Evolutionary conservation across 2,113 vertebrate species (phyloP).

Genomic region (Pholis gunnellus): DNA sequence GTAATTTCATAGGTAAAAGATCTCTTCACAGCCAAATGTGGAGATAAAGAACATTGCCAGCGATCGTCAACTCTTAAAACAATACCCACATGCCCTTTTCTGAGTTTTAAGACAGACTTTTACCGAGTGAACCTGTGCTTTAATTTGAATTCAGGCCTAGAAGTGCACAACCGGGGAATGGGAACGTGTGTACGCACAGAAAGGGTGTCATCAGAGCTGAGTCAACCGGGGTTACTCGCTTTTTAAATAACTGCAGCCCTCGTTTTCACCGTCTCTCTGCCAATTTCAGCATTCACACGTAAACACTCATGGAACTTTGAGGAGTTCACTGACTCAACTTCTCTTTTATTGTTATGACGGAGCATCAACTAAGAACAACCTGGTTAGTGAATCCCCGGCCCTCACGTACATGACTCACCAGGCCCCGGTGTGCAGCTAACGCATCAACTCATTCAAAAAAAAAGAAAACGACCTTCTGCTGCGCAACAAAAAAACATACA

Average conservation of each 20-base stretch:
- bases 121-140: constrained; percentile 5
- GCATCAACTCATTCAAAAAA: constrained; percentile 47
- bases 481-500: constrained; percentile 41
- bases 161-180: constrained; percentile 39
- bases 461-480: constrained; percentile 33
- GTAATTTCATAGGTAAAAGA: not conserved
- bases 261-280: constrained; percentile 25
- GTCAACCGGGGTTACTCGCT: constrained; percentile 39
- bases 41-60: not conserved
- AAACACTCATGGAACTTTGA: constrained; percentile 66
- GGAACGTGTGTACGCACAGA: constrained; percentile 21
- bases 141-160: constrained; percentile 40
- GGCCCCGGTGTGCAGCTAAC: constrained; percentile 41
- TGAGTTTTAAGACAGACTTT: not conserved
- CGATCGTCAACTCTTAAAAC: not conserved
- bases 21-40: not conserved
- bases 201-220: constrained; percentile 20
- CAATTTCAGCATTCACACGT: constrained; percentile 39
- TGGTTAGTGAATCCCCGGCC: constrained; percentile 53
- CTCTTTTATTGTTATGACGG: constrained; percentile 34
- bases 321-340: constrained; percentile 61
- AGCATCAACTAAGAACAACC: constrained; percentile 48
- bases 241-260: constrained; percentile 41
- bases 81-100: not conserved
- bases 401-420: constrained; percentile 38